Evolutionary conservation across 1,140 invertebrate genomes (phyloP), one percentile per base, ranked within the genome.

Genomic region (Plutomurus gul): DNA sequence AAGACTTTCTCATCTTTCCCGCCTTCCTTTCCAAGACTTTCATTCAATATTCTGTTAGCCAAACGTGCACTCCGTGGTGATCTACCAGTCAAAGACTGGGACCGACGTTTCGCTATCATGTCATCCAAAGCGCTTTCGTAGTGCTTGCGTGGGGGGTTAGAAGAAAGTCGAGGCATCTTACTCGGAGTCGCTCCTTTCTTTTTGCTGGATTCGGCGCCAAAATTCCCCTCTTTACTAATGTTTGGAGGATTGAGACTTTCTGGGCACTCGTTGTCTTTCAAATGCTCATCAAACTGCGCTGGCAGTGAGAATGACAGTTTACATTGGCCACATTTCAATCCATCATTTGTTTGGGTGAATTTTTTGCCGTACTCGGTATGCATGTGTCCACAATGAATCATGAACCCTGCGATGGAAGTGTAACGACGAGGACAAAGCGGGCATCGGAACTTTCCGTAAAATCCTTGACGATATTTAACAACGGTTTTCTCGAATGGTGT

Each of bases 391-490:
- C 76, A 80, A 37, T 84, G 82, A 46, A 84, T 84, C 5, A 71
- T 36, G 18, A 78, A 84, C 1, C 80, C 82, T 27, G 18, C 46
- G 22, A 73, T 75, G 4, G 74, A 56, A 11, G 77, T 76, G 65
- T 81, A 84, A 16, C 75, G 33, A 6, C 77, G n/a, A n/a, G 80
- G 82, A 51, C 82, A 84, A 2, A 84, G 30, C 16, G 82, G 82
- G 71, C 82, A 84, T 20, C 46, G 65, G 25, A 6, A 56, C 40
- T 77, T 78, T 1, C 81, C 81, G 39, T 81, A 82, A 49, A 82
- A 84, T 56, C 82, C 82, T 73, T 84, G 82, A 0, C 78, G 51
- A 65, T 78, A 82, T 43, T 84, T 84, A 4, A 80, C 73, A 1
- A 84, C 79, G 8, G 76, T 60, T 11, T 76, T 37, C 39, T 81